phyloP scores from a whole-genome alignment of 2,888 invertebrate genomes.

The Tetrapedia diversipes region DNA sequence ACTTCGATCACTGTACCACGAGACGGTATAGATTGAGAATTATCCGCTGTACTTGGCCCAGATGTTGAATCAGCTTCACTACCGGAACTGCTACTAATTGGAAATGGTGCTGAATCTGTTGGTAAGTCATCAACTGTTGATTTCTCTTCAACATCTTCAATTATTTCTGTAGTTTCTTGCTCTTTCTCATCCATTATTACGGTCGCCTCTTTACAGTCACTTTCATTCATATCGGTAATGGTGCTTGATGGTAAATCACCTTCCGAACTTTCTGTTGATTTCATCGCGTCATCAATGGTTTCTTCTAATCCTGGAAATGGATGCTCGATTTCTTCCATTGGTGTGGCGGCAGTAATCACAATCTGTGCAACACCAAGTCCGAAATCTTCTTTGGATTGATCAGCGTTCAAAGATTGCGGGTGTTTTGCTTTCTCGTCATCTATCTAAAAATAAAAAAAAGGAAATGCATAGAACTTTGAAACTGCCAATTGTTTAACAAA shows the following conservation, averaged over 20 bases:
- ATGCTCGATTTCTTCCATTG: conserved; percentile 94
- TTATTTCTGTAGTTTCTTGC: conserved; percentile 61
- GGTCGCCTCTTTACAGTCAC: conserved; percentile 60
- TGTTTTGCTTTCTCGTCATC: conserved; percentile 45
- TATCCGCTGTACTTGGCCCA: conserved; percentile 86
- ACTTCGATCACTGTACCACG: conserved; percentile 71
- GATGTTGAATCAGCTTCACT: conserved; percentile 87
- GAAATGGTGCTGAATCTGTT: conserved; percentile 85
- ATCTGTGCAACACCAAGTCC: conserved; percentile 94
- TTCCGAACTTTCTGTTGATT: conserved; percentile 61
- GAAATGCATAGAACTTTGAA: background rate
- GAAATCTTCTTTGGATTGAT: conserved; percentile 82
- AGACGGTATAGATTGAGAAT: conserved; percentile 85
- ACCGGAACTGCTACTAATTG: conserved; percentile 87
- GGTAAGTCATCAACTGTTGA: conserved; percentile 84
- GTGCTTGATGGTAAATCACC: conserved; percentile 54
- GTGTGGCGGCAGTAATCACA: conserved; percentile 96
- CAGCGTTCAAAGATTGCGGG: conserved; percentile 16
- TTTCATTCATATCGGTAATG: conserved; percentile 56
- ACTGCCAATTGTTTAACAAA: background rate
- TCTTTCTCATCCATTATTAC: conserved; percentile 63
- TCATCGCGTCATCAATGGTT: conserved; percentile 65
- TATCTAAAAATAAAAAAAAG: conserved; percentile 40
- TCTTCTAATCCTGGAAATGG: conserved; percentile 88
- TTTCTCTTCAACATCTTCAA: conserved; percentile 78